Evolutionary conservation across 2,113 vertebrate species (phyloP), one percentile per base, ranked within the genome.

Genomic region (Apodemus sylvaticus): DNA sequence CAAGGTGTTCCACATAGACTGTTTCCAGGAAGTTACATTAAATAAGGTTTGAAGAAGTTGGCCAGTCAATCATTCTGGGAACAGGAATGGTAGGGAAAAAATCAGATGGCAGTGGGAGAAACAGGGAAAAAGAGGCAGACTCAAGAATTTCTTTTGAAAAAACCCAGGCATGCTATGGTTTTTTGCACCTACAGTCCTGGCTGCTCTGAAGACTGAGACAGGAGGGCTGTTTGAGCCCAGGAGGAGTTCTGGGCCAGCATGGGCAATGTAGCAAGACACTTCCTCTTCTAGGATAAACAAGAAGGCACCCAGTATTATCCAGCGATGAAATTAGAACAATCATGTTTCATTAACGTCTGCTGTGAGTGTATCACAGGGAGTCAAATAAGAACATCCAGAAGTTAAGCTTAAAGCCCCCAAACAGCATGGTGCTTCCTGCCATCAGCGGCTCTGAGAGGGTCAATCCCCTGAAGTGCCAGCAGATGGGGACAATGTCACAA

Each of bases 401-500:
- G 51, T 58, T 16, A 76, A 93, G 76, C 20, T 86, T 71, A 70
- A 36, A 77, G 19, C 29, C 86, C 36, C 73, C 55, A 55, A 39
- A 71, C 7, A 55, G 22, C 36, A 42, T 9, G 9, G 42, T 34
- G 78, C 51, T 94, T 87, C n/a, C n/a, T 60, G 62, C 66, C 26
- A 81, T 64, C 73, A 31, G 39, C 74, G 42, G 4, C 39, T 74
- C 88, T 2, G 4, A n/a, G 85, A 42, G 39, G 70, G 26, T 14
- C 53, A 91, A 83, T 95, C 29, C 77, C 39, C 20, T 62, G 16
- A 83, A 48, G 20, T 62, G 39, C 83, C 95, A 78, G 29, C 55
- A 95, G 86, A 78, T 94, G 77, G 86, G 9, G 89, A 82, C 62
- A 60, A 66, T 34, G 53, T 14, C 51, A 93, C 62, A 93, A 82